Evolutionary conservation across 2,888 invertebrate species (phyloP).

Genomic region (Cataglyphis albicans): DNA sequence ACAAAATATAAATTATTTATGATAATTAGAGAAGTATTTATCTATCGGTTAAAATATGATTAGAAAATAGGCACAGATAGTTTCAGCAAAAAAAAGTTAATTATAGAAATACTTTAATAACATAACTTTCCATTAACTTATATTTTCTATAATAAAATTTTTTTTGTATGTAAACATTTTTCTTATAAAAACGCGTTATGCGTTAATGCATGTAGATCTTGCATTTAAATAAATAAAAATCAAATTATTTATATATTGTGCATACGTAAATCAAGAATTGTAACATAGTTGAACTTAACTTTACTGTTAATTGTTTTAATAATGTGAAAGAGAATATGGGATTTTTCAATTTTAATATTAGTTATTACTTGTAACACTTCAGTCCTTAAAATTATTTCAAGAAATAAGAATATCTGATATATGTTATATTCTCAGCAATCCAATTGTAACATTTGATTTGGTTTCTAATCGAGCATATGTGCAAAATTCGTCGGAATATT

Average conservation of each 20-base stretch:
- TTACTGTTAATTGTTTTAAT: background rate
- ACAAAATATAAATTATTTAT: slow-evolving; percentile 44
- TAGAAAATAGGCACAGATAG: background rate
- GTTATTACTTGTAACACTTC: background rate
- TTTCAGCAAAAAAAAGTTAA: background rate
- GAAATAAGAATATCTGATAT: slow-evolving; percentile 1
- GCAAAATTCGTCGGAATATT: background rate
- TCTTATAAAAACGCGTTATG: background rate
- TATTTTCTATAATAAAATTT: background rate
- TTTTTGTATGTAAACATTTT: slow-evolving; percentile 7
- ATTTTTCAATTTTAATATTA: slow-evolving; percentile 26
- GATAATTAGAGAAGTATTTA: slow-evolving; percentile 55
- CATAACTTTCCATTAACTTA: background rate
- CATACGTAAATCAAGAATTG: slow-evolving; percentile 14
- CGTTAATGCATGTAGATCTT: background rate
- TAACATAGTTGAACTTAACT: slow-evolving; percentile 16
- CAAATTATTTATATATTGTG: background rate
- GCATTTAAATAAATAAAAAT: background rate
- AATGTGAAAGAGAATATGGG: background rate
- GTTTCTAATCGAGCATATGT: background rate
- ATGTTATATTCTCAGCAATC: slow-evolving; percentile 24
- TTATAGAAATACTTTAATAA: slow-evolving; percentile 2
- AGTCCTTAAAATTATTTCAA: slow-evolving; percentile 32
- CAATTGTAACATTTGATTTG: background rate
- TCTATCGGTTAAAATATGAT: slow-evolving; percentile 6